Base-by-base conservation (phyloP, 2,113 vertebrate species). In the Pan paniscus region DNA sequence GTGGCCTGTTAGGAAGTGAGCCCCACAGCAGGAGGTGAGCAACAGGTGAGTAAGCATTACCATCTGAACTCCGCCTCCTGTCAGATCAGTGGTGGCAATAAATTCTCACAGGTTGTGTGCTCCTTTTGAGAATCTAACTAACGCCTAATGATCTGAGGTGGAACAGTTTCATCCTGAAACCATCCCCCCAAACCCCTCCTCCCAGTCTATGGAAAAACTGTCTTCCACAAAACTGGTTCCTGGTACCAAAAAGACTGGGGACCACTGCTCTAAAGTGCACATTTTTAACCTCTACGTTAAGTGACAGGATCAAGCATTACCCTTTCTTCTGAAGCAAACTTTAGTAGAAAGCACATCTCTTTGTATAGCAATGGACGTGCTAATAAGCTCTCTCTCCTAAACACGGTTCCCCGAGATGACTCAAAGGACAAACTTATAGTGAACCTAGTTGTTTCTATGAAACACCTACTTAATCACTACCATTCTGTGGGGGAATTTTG, bases 301-400 rank as follows among this genome's bases (percentile, higher is more conserved):
- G 32, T 67, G 22, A 85, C 7, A 6, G 11, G 72, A 48, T 73
- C 87, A 57, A 11, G 10, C 27, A 38, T 22, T 25, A 48, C 7
- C 8, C 32, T 59, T 73, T 67, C 35, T 50, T 94, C 20, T 10
- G 78, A 64, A 94, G 16, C 27, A 67, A 96, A 89, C 43, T 64
- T 68, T 13, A 68, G 17, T 3, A 89, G 73, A 82, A 96, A 81
- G 16, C 9, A 70, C 4, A 55, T 12, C 7, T 93, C 48, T 87
- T 75, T 73, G 43, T 64, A 43, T 0, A 68, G 8, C 50, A 20
- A 57, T 0, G 0, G 48, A 57, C 0, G 52, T 5, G 11, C 55
- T 8, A 9, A 35, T 43, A 85, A 57, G 59, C 38, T 5, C 43
- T 38, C 9, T 84, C 23, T 68, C 14, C 50, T 17, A 50, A 48